Evolutionary conservation across 2,797 vertebrate genomes (phyloP), one percentile per base, ranked within the genome.

Genomic region (Crenichthys baileyi): DNA sequence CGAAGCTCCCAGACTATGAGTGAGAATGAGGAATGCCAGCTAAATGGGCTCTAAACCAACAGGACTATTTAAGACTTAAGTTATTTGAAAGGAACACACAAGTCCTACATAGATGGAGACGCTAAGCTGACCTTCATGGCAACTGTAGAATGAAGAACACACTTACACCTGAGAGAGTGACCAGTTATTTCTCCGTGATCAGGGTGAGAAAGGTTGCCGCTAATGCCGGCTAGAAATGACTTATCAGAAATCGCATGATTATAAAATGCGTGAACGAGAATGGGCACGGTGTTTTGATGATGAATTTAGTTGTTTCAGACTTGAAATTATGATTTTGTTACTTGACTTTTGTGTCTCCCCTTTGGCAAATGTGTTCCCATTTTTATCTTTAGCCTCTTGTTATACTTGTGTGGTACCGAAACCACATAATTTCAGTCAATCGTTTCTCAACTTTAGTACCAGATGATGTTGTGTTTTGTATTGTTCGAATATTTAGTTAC

Each of bases 101-200:
- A n/a, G n/a, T n/a, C n/a, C n/a, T n/a, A n/a, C n/a, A n/a, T n/a
- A n/a, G 88, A 92, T 88, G 84, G 85, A 89, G 86, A 80, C 76
- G n/a, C n/a, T 82, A 79, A 81, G 83, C 83, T 90, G 88, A 92
- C 93, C 92, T 92, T 93, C 88, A 87, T 70, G n/a, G 67, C 82
- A 84, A 87, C 82, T 88, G 75, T 76, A 79, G 77, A 91, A 91
- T 90, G 84, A 88, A 82, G 83, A 81, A 89, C 79, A 84, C 81
- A 86, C 77, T 76, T 48, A 75, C 26, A 88, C 61, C 53, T n/a
- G 72, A 83, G 77, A 67, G 70, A 79, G 68, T 82, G 84, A 87
- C 73, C 84, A 84, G 85, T 72, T 70, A 80, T 73, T 77, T 48
- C 36, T 31, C 78, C 2, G 68, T 67, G 73, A 83, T 55, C n/a